Evolutionary conservation across 1,140 invertebrate species (phyloP), one percentile per base, ranked within the genome.

Genomic region (Drosophila pseudoananassae): DNA sequence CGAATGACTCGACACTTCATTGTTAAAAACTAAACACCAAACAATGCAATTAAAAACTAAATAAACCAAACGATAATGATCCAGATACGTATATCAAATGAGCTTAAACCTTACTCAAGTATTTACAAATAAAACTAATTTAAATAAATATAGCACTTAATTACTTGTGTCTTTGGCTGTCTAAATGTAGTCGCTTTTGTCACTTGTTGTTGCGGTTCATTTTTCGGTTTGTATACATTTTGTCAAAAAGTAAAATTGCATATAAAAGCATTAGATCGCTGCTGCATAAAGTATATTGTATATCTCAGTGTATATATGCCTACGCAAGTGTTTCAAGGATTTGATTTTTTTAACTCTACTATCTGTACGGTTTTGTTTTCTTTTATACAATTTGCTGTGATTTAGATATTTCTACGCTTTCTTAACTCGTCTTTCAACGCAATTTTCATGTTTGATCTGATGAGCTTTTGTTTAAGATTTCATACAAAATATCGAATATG

Each of bases 331-430:
- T 56, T 54, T 61, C 54, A 49, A 31, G 15, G 56, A 33, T 53
- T 60, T 78, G 36, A 58, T 59, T 61, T 38, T 58, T 66, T 38
- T 59, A 63, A 49, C 20, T 45, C 74, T 71, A 72, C 52, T 40
- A 46, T 17, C 15, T 43, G 15, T 52, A 60, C 51, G 25, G 63
- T 29, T 36, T 58, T 60, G 31, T 36, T 54, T 69, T 70, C 17
- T 36, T 36, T 84, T 85, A 87, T 73, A 87, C 63, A 84, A 40
- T 68, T 87, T 78, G 74, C 83, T 87, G 87, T 88, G 83, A 87
- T 87, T 87, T 87, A 87, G 82, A 87, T 87, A 87, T 88, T 87
- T 68, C 82, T 87, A 87, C 82, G 82, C 82, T 87, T 87, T 84
- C 36, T 59, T 68, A 53, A 59, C 57, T 60, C 68, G 76, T 69